phyloP scores from a whole-genome alignment of 2,797 vertebrate species.

The Chromobotia macracanthus region DNA sequence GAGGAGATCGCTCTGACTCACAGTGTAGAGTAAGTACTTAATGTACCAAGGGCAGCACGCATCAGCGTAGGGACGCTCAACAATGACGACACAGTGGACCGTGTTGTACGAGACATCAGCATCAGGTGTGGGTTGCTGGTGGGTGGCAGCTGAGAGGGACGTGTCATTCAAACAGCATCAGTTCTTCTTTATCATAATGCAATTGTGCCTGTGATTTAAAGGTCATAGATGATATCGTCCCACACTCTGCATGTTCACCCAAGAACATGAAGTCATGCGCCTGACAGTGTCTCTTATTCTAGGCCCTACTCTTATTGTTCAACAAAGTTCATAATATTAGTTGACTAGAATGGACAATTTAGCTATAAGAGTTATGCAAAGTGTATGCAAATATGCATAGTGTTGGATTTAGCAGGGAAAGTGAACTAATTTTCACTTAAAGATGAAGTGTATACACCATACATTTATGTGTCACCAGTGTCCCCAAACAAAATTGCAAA shows the following conservation, averaged over 20 bases:
- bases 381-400: neutral
- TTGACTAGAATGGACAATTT: neutral
- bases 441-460: too few relatives aligned
- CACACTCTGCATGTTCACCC: neutral
- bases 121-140: slow-evolving; percentile 50
- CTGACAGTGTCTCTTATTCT: neutral
- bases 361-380: neutral
- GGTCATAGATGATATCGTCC: slow-evolving; percentile 17
- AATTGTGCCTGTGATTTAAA: slow-evolving; percentile 32
- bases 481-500: too few relatives aligned
- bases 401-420: too few relatives aligned
- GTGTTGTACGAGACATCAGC: slow-evolving; percentile 36
- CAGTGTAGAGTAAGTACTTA: slow-evolving; percentile 38
- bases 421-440: too few relatives aligned
- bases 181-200: slow-evolving; percentile 23
- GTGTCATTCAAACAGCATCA: slow-evolving; percentile 46
- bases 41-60: slow-evolving; percentile 42
- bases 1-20: slow-evolving; percentile 42
- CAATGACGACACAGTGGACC: slow-evolving; percentile 33
- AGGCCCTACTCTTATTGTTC: neutral
- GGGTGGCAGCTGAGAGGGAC: slow-evolving; percentile 37
- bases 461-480: too few relatives aligned
- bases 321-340: neutral
- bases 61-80: slow-evolving; percentile 11
- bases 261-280: neutral